Percentiles rank a stretch among this genome's conserved stretches.
phyloP scores from a whole-genome alignment of 2,888 invertebrate species.

The Clanis bilineata region DNA sequence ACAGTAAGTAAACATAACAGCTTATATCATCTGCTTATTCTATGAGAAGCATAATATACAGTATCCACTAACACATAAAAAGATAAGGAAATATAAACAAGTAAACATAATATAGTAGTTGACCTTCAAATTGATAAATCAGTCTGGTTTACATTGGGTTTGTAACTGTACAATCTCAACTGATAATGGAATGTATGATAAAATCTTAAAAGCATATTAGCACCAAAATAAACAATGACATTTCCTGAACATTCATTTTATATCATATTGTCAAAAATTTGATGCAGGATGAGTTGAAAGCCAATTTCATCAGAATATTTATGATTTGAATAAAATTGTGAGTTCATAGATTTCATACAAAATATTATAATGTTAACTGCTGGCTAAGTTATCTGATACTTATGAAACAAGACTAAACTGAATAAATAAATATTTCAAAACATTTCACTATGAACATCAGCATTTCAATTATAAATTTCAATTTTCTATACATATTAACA shows the following conservation, averaged over 20 bases:
- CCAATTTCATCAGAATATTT: no score
- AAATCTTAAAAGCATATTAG: not conserved
- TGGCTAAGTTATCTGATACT: no score
- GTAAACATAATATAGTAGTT: not conserved
- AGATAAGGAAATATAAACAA: not conserved
- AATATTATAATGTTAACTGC: no score
- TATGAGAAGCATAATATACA: not conserved
- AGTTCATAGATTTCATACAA: no score
- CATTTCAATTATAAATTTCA: no score
- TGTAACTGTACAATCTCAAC: not conserved
- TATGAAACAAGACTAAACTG: no score
- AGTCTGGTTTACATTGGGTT: not conserved
- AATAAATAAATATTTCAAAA: no score
- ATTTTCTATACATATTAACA: no score
- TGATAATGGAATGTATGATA: not conserved
- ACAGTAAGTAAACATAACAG: not conserved
- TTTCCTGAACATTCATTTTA: not conserved
- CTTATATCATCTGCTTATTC: not conserved
- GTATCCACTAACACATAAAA: not conserved
- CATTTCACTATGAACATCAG: no score
- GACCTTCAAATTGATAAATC: constrained; percentile 12
- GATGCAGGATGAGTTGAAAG: no score
- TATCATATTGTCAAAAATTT: no score
- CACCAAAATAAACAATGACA: not conserved
- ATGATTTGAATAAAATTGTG: no score